Base-by-base conservation (phyloP, 64 coral and sea anemone species). In the Actinia tenebrosa region DNA sequence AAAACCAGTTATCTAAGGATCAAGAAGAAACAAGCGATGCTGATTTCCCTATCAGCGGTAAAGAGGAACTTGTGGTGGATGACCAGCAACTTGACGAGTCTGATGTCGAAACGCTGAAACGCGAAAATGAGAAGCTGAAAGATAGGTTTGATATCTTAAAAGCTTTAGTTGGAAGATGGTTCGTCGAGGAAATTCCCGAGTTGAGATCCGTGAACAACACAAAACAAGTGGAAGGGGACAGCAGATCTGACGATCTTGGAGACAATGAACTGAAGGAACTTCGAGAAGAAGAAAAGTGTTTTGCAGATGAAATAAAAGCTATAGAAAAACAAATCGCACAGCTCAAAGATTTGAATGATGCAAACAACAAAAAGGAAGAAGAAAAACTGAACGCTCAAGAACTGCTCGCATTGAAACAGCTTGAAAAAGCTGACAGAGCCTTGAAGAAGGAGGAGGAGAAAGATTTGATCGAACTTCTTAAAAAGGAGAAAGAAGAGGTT, bases 111-210 rank as follows among this genome's bases (percentile, higher is more conserved):
- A 45, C 25, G 63, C 56, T 77, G 13, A 77, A 58, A 13, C 66
- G 55, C 18, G 75, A 46, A 27, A 87, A 93, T 61, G 79, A 93
- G 69, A 52, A 85, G 53, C 77, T 93, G 44, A 83, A 97, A 59
- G 60, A 84, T 16, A 93, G 77, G 27, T 93, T 90, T 62, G 72
- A 88, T 45, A 66, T 90, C 58, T 84, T 97, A 45, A 58, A 87
- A 17, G 80, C 89, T 17, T 44, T 97, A 42, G 94, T 97, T 14
- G 94, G 94, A 14, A 93, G 86, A 71, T 77, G 54, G 47, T 97
- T 97, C 88, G 91, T 97, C 11, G 42, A 97, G 16, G 91, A 93
- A 90, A 93, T 97, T 60, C 94, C 86, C 71, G 91, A 88, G 59
- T 75, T 93, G 14, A 82, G 55, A 81, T 45, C 61, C 44, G 60